phyloP scores from a whole-genome alignment of 1,140 invertebrate species.

The Catajapyx aquilonaris region DNA sequence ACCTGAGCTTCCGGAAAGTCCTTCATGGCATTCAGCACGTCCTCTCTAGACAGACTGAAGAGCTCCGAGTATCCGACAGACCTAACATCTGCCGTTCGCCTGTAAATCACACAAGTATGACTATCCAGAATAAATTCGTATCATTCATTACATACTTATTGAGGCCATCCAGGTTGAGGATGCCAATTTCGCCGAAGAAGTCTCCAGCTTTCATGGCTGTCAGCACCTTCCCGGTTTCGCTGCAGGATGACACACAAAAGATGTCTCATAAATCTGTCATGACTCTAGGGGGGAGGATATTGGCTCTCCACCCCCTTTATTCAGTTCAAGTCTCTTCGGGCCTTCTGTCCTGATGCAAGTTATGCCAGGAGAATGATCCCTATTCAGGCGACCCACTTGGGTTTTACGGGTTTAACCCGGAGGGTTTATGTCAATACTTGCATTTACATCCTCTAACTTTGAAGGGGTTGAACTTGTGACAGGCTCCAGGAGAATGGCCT shows the following conservation, averaged over 20 bases:
- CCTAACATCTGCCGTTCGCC: conserved; percentile 82
- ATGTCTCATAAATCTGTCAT: background rate
- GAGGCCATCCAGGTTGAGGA: conserved; percentile 81
- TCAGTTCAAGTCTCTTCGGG: background rate
- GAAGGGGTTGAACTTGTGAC: too few species aligned
- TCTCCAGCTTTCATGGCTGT: conserved; percentile 94
- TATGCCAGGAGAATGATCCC: background rate
- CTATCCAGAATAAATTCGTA: background rate
- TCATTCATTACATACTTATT: conserved; percentile 53
- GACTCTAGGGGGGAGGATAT: background rate
- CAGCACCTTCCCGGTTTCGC: conserved; percentile 74
- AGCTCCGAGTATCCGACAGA: conserved; percentile 91
- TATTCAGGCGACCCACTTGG: too few species aligned
- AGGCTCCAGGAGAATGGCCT: too few species aligned
- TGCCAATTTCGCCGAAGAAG: conserved; percentile 95
- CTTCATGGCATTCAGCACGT: conserved; percentile 82
- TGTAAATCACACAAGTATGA: conserved; percentile 20
- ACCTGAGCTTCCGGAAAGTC: conserved; percentile 93
- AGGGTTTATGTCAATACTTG: too few species aligned
- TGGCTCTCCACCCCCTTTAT: background rate
- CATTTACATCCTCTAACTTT: too few species aligned
- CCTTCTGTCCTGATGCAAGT: background rate
- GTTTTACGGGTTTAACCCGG: too few species aligned
- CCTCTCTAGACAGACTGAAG: conserved; percentile 85
- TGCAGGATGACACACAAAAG: conserved; percentile 22